Evolutionary conservation across 2,888 invertebrate species (phyloP).

Genomic region (Pilophorus perplexus): DNA sequence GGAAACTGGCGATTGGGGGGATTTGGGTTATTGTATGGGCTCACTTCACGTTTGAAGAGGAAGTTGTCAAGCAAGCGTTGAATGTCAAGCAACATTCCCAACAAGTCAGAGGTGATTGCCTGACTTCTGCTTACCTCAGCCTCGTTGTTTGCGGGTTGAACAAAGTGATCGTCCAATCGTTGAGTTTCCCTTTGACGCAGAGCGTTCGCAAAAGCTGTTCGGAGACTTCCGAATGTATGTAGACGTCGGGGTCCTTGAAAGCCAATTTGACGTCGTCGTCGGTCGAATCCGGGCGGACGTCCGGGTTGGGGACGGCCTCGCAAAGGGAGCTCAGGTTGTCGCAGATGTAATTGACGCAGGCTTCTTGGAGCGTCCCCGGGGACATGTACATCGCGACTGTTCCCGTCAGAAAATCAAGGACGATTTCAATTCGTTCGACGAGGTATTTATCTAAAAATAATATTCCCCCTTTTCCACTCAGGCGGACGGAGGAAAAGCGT

Average conservation of each 20-base stretch:
- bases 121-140: slow-evolving; percentile 56
- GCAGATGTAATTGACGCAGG: slow-evolving; percentile 64
- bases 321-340: slow-evolving; percentile 61
- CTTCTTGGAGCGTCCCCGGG: slow-evolving; percentile 62
- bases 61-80: too few relatives aligned
- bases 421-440: too few relatives aligned
- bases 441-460: slow-evolving; percentile 12
- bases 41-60: too few relatives aligned
- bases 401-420: slow-evolving; percentile 1
- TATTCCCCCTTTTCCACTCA: not conserved
- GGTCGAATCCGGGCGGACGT: slow-evolving; percentile 9
- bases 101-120: not conserved
- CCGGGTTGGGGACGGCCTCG: slow-evolving; percentile 48
- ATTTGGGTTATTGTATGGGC: too few relatives aligned
- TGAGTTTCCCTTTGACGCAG: slow-evolving; percentile 59
- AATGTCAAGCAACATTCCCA: not conserved
- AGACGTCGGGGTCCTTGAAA: slow-evolving; percentile 59
- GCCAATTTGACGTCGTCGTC: slow-evolving; percentile 44
- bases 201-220: slow-evolving; percentile 59
- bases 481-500: not conserved
- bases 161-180: slow-evolving; percentile 61
- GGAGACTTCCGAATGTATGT: slow-evolving; percentile 60
- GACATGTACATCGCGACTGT: slow-evolving; percentile 50
- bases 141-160: slow-evolving; percentile 62
- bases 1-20: too few relatives aligned